phyloP scores from a whole-genome alignment of 2,113 vertebrate genomes.

The Proterorhinus semilunaris region DNA sequence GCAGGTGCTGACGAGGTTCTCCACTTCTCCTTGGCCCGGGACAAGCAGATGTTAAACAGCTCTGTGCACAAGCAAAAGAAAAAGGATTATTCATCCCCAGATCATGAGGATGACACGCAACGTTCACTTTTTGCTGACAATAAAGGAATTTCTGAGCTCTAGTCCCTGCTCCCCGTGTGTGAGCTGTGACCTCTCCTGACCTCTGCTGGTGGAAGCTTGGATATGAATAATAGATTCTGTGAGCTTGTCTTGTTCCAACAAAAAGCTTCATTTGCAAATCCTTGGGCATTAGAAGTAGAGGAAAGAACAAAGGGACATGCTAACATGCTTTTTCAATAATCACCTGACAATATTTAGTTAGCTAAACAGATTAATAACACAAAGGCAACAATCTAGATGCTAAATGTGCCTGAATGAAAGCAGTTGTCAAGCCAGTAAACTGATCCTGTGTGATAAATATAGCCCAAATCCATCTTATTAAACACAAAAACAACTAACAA shows the following conservation, averaged over 20 bases:
- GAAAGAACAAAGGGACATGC: too few species aligned
- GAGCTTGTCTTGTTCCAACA: neutral
- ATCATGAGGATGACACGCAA: neutral
- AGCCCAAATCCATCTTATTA: too few species aligned
- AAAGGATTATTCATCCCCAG: neutral
- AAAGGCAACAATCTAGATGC: too few species aligned
- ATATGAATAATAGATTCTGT: constrained; percentile 3
- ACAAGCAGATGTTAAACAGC: constrained; percentile 89
- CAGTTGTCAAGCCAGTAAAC: too few species aligned
- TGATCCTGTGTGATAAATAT: too few species aligned
- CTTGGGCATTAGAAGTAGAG: too few species aligned
- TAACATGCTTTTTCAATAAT: too few species aligned
- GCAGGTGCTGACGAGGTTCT: constrained; percentile 73
- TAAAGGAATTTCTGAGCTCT: constrained; percentile 1
- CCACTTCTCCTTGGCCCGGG: constrained; percentile 92
- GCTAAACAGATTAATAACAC: too few species aligned
- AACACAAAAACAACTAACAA: too few species aligned
- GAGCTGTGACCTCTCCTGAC: constrained; percentile 24
- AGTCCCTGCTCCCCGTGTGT: neutral
- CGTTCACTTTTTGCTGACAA: neutral
- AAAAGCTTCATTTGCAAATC: neutral
- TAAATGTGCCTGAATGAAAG: too few species aligned
- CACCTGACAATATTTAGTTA: too few species aligned
- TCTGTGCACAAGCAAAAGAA: constrained; percentile 71
- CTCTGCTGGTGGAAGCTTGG: constrained; percentile 34